These are phyloP conservation scores for Pleuronectes platessa DNA, from an alignment of 2,113 vertebrate genomes.

Conservation along the genomic window DNA sequence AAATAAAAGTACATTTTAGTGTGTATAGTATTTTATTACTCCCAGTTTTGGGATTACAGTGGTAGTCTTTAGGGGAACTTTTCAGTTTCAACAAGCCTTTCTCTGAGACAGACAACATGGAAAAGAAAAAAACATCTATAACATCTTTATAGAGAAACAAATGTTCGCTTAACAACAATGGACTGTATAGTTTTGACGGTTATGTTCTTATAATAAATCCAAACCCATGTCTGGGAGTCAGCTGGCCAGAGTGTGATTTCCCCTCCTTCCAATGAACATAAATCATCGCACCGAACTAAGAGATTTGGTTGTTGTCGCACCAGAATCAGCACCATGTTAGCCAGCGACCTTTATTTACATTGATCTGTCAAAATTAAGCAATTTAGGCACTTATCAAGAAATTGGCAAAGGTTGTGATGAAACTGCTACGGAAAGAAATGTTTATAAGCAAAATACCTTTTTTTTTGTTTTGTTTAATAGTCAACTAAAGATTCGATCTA, in stretches of 20 bases:
- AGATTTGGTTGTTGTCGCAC: conserved; percentile 26
- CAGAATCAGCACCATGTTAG: conserved; percentile 65
- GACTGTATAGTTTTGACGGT: conserved; percentile 7
- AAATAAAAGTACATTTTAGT: conserved; percentile 60
- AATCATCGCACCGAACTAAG: conserved; percentile 10
- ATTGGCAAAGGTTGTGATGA: conserved; percentile 56
- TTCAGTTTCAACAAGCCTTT: conserved; percentile 64
- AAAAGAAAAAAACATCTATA: conserved; percentile 58
- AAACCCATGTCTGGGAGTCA: conserved; percentile 25
- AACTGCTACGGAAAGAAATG: conserved; percentile 49
- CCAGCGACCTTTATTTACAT: conserved; percentile 25
- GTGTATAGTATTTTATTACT: conserved; percentile 85
- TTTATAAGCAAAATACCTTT: conserved; percentile 39
- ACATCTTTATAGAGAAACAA: conserved; percentile 44
- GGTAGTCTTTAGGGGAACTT: conserved; percentile 76
- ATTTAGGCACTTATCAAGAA: conserved; percentile 81
- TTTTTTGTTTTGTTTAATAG: conserved; percentile 21
- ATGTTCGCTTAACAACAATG: conserved; percentile 34
- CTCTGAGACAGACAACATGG: conserved; percentile 64
- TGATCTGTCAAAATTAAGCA: conserved; percentile 73
- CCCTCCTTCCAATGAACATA: conserved; percentile 11
- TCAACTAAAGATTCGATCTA: conserved; percentile 48
- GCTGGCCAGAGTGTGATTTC: conserved; percentile 1
- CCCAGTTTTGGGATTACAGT: conserved; percentile 81
- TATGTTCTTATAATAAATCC: conserved; percentile 14